Base-by-base conservation (phyloP, 2,888 invertebrate species). In the Rambutsinella grinnellia region DNA sequence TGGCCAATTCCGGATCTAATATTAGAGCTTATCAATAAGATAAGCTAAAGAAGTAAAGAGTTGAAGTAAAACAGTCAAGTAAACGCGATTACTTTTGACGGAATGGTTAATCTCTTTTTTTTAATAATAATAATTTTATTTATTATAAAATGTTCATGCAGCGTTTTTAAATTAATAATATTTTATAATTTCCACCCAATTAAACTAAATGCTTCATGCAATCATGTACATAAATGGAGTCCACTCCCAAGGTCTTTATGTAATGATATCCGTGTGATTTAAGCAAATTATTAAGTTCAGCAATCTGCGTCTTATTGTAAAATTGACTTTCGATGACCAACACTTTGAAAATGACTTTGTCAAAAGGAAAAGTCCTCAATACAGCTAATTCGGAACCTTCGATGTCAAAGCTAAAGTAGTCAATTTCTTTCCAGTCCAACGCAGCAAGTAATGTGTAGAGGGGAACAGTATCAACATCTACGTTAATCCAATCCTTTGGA, bases 321-420 rank as follows among this genome's bases (percentile, higher is more conserved):
- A 57, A 67, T 17, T 21, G n/a, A 15, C 57, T 21, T 28, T 67
- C 67, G 3, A 67, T 27, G 15, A 67, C 27, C 3, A 67, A 47
- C 2, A 69, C 51, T 24, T 69, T 69, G 19, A 69, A 60, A n/a
- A n/a, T 69, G 2, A 69, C 17, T 6, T 51, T 15, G 19, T 69
- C 23, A 44, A 69, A 69, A 3, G 68, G 68, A 57, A 69, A 60
- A 2, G 27, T 69, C 21, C 44, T 69, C 36, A 69, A 28, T 2
- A 60, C 60, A 19, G 2, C 24, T 3, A 69, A 26, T 27, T 69
- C 68, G 2, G 3, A n/a, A 1, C 68, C 68, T 36, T 69, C 68
- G 6, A 60, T 51, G n/a, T 69, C 60, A 53, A 69, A 60, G n/a
- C 60, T 69, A 19, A 69, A 69, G 60, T 69, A 69, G 24, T 69